phyloP scores from a whole-genome alignment of 1,140 invertebrate genomes.

The Mamestra configurata region DNA sequence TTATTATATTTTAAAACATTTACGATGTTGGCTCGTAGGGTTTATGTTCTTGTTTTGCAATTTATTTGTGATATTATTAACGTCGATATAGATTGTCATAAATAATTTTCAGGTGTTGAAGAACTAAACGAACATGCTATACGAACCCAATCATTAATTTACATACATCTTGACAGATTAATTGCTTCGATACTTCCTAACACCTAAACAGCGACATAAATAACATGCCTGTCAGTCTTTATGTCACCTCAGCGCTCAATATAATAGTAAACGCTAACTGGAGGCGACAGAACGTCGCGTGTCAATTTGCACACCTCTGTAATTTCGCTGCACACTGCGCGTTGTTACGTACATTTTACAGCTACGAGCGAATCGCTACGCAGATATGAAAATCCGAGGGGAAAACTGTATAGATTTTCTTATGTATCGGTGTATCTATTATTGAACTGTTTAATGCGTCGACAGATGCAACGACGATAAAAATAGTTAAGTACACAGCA shows the following conservation, averaged over 20 bases:
- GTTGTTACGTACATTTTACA: neutral
- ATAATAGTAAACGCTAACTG: neutral
- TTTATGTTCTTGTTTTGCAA: neutral
- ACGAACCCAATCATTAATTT: too few relatives aligned
- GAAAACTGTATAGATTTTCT: neutral
- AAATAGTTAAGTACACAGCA: too few relatives aligned
- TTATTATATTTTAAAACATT: constrained; percentile 20
- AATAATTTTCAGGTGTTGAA: too few relatives aligned
- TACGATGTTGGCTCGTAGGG: neutral
- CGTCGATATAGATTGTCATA: too few relatives aligned
- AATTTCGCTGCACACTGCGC: neutral
- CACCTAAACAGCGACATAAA: neutral
- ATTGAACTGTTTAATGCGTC: neutral
- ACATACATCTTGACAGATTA: too few relatives aligned
- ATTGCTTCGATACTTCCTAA: neutral
- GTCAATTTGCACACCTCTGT: constrained; percentile 7
- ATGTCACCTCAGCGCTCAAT: neutral
- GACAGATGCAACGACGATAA: too few relatives aligned
- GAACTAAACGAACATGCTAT: too few relatives aligned
- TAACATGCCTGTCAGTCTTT: neutral
- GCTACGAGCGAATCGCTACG: neutral
- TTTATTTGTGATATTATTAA: neutral
- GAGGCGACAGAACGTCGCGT: neutral
- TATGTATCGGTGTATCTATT: neutral
- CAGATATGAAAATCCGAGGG: too few relatives aligned